Conservation (phyloP, 2,888 invertebrate genomes). For the Liopterus haemorrhoidalis region DNA sequence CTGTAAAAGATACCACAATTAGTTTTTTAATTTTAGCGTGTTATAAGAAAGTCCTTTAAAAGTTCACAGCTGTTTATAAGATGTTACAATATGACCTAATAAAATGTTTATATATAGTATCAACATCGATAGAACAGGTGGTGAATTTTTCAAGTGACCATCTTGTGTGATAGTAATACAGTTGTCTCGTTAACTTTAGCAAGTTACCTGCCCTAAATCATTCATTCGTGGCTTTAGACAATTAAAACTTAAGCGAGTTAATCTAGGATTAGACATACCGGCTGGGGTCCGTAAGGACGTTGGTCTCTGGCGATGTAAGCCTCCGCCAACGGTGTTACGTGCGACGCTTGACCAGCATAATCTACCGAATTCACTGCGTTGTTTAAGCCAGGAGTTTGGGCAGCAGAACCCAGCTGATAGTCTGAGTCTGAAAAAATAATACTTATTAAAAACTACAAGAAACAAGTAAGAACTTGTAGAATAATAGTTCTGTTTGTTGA, state of each 20-base stretch:
- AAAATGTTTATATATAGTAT: too few species aligned
- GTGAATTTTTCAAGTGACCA: too few species aligned
- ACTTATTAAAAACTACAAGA: not conserved
- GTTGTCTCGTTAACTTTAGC: too few species aligned
- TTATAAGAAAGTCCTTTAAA: too few species aligned
- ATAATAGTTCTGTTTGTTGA: not conserved
- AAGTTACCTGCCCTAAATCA: too few species aligned
- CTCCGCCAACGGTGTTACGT: constrained; percentile 42
- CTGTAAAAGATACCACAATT: constrained; percentile 31
- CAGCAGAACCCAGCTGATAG: constrained; percentile 66
- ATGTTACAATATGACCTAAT: too few species aligned
- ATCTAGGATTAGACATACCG: constrained; percentile 40
- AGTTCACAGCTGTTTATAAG: too few species aligned
- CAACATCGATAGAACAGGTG: too few species aligned
- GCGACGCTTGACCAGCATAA: constrained; percentile 37
- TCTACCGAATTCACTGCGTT: constrained; percentile 42
- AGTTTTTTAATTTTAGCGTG: too few species aligned
- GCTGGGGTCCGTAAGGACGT: constrained; percentile 42
- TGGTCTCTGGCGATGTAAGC: constrained; percentile 45
- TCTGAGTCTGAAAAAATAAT: constrained; percentile 54
- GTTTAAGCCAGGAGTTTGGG: constrained; percentile 57
- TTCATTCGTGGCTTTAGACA: too few species aligned
- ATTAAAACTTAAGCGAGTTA: too few species aligned
- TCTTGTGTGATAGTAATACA: too few species aligned
- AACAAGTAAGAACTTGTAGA: not conserved